Percentiles rank a stretch among this genome's conserved stretches.
Conservation (phyloP, 1,140 invertebrate genomes). For the Phortica variegata region DNA sequence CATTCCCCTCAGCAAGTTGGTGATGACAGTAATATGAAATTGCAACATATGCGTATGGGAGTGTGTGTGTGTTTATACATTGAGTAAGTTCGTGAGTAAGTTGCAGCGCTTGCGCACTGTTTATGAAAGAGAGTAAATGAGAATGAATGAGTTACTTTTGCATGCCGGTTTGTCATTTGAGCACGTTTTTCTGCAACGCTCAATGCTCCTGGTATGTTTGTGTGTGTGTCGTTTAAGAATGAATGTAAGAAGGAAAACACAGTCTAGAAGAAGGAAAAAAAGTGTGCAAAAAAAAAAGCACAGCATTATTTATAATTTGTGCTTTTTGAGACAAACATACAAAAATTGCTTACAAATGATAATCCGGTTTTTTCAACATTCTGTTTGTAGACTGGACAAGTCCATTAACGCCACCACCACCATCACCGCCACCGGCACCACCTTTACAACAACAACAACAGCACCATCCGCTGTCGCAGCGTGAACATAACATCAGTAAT, state of each 20-base stretch:
- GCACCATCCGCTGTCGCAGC: constrained; percentile 18
- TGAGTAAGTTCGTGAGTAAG: too few relatives aligned
- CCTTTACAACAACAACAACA: constrained; percentile 2
- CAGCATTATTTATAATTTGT: constrained; percentile 15
- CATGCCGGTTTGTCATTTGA: constrained; percentile 10
- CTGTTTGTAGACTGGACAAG: constrained; percentile 51
- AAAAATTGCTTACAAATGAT: constrained; percentile 18
- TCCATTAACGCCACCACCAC: constrained; percentile 35
- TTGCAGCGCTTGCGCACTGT: too few relatives aligned
- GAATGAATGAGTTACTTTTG: constrained; percentile 36
- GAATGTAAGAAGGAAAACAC: too few relatives aligned
- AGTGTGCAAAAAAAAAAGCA: too few relatives aligned
- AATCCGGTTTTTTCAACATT: constrained; percentile 2
- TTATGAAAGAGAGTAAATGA: constrained; percentile 6
- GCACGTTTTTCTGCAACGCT: too few relatives aligned
- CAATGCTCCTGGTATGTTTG: too few relatives aligned
- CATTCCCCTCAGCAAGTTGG: constrained; percentile 4
- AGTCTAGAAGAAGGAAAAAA: too few relatives aligned
- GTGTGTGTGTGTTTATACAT: constrained; percentile 1
- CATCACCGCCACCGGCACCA: constrained; percentile 18
- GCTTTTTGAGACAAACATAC: constrained; percentile 22
- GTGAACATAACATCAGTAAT: constrained; percentile 9
- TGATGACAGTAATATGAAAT: constrained; percentile 18
- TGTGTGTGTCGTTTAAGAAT: constrained; percentile 19
- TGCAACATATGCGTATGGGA: constrained; percentile 23